These are phyloP conservation scores for Centropristis striata DNA, from an alignment of 2,113 vertebrate genomes.

Conservation along the genomic window DNA sequence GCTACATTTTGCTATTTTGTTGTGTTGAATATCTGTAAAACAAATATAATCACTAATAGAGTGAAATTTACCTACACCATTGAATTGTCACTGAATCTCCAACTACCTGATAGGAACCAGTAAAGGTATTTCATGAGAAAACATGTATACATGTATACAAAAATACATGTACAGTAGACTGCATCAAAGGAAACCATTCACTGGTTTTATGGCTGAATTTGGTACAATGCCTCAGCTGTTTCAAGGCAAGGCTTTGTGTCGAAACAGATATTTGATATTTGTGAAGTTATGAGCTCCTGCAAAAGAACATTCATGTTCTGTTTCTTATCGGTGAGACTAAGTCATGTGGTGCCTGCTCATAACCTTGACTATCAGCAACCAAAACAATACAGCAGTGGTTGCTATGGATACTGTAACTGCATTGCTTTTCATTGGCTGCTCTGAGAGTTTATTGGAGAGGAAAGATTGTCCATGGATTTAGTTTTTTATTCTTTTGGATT, in stretches of 20 bases:
- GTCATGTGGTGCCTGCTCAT: constrained; percentile 26
- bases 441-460: not conserved
- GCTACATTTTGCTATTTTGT: too few species aligned
- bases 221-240: not conserved
- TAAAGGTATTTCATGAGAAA: not conserved
- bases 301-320: constrained; percentile 15
- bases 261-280: constrained; percentile 17
- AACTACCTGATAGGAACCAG: not conserved
- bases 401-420: constrained; percentile 27
- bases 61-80: not conserved
- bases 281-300: not conserved
- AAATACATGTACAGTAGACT: not conserved
- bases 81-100: not conserved
- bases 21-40: too few species aligned
- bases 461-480: not conserved
- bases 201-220: not conserved
- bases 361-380: constrained; percentile 51
- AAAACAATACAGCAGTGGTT: constrained; percentile 39
- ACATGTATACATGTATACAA: not conserved
- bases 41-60: not conserved
- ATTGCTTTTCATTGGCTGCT: constrained; percentile 26
- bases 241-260: not conserved
- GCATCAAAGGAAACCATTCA: not conserved
- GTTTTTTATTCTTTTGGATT: not conserved
- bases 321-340: constrained; percentile 27